Evolutionary conservation across 1,140 invertebrate genomes (phyloP), one percentile per base, ranked within the genome.

Genomic region (Drosophila pandora): DNA sequence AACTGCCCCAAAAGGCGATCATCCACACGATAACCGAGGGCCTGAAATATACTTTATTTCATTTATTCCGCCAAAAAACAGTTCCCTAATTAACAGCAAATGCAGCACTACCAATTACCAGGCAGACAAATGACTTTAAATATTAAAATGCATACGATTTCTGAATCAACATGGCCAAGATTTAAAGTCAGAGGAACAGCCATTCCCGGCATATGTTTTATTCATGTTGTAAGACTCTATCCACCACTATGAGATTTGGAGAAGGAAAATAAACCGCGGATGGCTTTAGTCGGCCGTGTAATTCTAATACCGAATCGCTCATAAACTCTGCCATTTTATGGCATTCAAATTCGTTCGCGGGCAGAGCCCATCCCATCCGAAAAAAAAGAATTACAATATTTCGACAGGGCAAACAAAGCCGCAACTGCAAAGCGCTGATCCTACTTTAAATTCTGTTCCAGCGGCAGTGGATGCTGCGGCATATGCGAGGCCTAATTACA

Each of bases 401-500:
- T 83, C 83, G 83, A 88, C 83, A 88, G 54, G 52, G 67, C 67
- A 70, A 83, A 77, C 84, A 79, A 89, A 84, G 79, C 83, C 76
- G 50, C 83, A 76, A 79, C 75, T 34, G 77, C 59, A 58, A 49
- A 34, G 56, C 58, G 41, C 43, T 88, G 83, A 83, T 89, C 84
- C 83, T 89, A 88, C 84, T 88, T 88, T 77, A 88, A 88, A 88
- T 88, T 88, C 83, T 67, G 58, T 21, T 47, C 32, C 63, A 48
- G 39, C 53, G 21, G 32, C 10, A 17, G 63, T 73, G 56, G 55
- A 56, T 79, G 79, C 62, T 67, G 83, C 52, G 71, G 83, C 84
- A 89, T 88, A 88, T 88, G 76, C 76, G 75, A 82, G 60, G 52
- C 63, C 70, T 90, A 87, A 90, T 90, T 87, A 90, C 71, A 85